Percentiles rank a stretch among this genome's conserved stretches.
phyloP scores from a whole-genome alignment of 1,140 invertebrate genomes.

The Atta cephalotes region DNA sequence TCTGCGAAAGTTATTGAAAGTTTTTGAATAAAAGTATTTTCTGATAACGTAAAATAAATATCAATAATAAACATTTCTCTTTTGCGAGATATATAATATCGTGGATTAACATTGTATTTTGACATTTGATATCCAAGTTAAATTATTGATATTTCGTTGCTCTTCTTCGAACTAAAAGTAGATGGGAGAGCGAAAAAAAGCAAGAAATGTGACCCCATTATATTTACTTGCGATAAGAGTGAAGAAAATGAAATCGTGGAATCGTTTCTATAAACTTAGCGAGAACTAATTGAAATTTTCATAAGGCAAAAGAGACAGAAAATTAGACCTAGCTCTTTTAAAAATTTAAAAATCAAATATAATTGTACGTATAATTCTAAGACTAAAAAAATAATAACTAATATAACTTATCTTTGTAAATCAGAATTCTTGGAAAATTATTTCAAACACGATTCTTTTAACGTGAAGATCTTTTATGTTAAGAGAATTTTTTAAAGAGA shows the following conservation, averaged over 20 bases:
- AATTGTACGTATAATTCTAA: background rate
- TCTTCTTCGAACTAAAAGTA: background rate
- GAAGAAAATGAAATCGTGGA: background rate
- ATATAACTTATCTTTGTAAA: background rate
- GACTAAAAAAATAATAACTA: background rate
- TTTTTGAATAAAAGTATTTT: background rate
- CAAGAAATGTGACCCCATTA: conserved; percentile 1
- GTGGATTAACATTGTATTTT: conserved; percentile 45
- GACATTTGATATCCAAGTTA: background rate
- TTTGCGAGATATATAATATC: background rate
- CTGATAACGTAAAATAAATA: background rate
- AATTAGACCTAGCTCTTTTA: conserved; percentile 6
- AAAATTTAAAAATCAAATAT: background rate
- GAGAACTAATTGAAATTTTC: background rate
- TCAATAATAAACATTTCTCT: background rate
- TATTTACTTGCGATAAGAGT: conserved; percentile 3
- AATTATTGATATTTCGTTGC: background rate
- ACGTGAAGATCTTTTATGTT: background rate
- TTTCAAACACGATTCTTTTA: background rate
- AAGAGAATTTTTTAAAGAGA: background rate
- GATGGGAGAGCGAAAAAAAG: background rate
- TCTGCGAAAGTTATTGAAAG: background rate
- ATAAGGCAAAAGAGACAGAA: background rate
- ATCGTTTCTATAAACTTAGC: conserved; percentile 13
- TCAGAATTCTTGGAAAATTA: no score